Evolutionary conservation across 2,113 vertebrate species (phyloP).

Genomic region (Megaceryle torquata): DNA sequence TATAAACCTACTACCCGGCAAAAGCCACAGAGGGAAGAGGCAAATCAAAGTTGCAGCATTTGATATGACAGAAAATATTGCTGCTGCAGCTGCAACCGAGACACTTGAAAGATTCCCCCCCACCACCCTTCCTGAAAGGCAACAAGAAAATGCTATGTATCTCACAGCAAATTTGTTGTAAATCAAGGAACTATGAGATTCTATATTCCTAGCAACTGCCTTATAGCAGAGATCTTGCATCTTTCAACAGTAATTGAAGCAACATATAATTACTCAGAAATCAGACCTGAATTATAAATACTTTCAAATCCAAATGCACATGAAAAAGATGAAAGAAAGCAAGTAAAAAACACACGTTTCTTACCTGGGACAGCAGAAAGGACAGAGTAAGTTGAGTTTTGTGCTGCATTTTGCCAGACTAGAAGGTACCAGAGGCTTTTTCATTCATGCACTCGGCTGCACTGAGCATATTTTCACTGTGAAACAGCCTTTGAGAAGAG

Average conservation of each 20-base stretch:
- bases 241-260: constrained; percentile 46
- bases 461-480: constrained; percentile 99
- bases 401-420: constrained; percentile 90
- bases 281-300: constrained; percentile 63
- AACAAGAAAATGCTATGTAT: constrained; percentile 41
- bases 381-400: constrained; percentile 84
- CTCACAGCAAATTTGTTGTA: constrained; percentile 41
- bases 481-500: constrained; percentile 87
- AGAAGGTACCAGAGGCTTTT: constrained; percentile 84
- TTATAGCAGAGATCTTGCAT: constrained; percentile 42
- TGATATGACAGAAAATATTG: constrained; percentile 60
- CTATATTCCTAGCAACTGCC: constrained; percentile 45
- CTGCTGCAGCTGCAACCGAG: constrained; percentile 41
- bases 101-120: constrained; percentile 46
- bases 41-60: constrained; percentile 78
- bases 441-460: constrained; percentile 86
- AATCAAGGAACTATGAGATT: constrained; percentile 25
- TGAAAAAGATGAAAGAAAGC: neutral
- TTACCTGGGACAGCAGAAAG: constrained; percentile 94
- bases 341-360: constrained; percentile 54
- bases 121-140: neutral
- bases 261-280: constrained; percentile 44
- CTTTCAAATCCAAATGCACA: constrained; percentile 59
- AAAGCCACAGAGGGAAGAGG: constrained; percentile 38
- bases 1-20: neutral